Conservation (phyloP, 2,888 invertebrate genomes). For the Quadroppia sp. region DNA sequence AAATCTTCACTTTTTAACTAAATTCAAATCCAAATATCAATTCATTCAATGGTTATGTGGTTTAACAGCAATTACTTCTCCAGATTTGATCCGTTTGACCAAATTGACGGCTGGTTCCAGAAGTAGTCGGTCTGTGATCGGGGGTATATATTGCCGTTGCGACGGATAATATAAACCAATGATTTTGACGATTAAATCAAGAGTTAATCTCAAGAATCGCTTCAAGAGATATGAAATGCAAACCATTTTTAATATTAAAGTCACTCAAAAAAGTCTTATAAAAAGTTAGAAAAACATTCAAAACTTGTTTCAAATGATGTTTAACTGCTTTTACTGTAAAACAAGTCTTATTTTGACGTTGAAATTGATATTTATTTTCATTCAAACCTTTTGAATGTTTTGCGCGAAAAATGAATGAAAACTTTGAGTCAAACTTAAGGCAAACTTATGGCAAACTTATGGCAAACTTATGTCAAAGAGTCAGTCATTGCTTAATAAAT, state of each 20-base stretch:
- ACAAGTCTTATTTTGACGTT: no score
- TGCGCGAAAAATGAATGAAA: no score
- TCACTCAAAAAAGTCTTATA: background rate
- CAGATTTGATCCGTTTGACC: slow-evolving; percentile 32
- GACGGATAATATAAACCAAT: slow-evolving; percentile 16
- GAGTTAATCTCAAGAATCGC: slow-evolving; percentile 14
- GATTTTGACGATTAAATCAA: slow-evolving; percentile 20
- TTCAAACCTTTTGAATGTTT: no score
- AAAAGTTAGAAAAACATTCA: background rate
- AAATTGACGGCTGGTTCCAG: slow-evolving; percentile 31
- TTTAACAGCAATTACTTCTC: slow-evolving; percentile 12
- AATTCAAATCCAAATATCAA: background rate
- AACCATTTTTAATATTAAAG: slow-evolving; percentile 12
- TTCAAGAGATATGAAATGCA: background rate
- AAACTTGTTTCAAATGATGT: background rate
- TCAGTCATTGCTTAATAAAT: no score
- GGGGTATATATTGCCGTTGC: slow-evolving; percentile 4
- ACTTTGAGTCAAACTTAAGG: no score
- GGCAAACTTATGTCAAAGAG: no score
- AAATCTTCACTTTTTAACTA: slow-evolving; percentile 58
- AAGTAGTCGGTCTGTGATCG: slow-evolving; percentile 36
- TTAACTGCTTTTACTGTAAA: no score
- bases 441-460: no score
- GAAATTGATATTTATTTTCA: no score
- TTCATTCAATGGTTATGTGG: no score